Percentiles rank a stretch among this genome's conserved stretches.
Evolutionary conservation across 2,888 invertebrate genomes (phyloP).

Genomic region (Arge pagana): DNA sequence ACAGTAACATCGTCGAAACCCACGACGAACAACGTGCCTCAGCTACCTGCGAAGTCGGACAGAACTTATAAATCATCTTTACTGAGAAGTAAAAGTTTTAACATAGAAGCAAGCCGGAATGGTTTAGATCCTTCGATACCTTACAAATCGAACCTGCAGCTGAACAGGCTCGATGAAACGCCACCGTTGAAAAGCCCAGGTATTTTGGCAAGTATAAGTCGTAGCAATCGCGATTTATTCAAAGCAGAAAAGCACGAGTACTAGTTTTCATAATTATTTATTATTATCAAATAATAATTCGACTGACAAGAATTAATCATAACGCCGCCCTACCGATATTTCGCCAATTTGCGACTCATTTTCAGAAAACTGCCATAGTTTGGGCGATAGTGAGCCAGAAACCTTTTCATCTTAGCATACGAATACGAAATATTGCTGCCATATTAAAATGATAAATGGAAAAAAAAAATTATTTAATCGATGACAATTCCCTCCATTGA

Average conservation of each 20-base stretch:
- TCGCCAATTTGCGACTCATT: no score
- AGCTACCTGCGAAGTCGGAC: slow-evolving; percentile 69
- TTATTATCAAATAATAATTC: slow-evolving; percentile 6
- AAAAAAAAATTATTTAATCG: no score
- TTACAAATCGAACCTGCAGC: slow-evolving; percentile 79
- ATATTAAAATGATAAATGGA: no score
- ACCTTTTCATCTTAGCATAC: no score
- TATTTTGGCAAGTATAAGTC: slow-evolving; percentile 82
- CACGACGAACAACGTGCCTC: slow-evolving; percentile 32
- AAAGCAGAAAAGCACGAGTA: slow-evolving; percentile 60
- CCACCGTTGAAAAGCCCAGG: slow-evolving; percentile 83
- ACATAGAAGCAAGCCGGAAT: slow-evolving; percentile 71
- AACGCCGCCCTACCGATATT: no score
- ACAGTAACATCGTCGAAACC: slow-evolving; percentile 45
- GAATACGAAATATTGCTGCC: no score
- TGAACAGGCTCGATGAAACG: slow-evolving; percentile 72
- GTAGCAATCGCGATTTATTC: slow-evolving; percentile 79
- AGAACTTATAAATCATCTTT: slow-evolving; percentile 75
- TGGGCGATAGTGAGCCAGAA: no score
- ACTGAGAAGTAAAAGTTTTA: slow-evolving; percentile 83
- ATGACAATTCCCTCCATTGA: no score
- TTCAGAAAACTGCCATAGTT: no score
- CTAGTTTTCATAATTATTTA: slow-evolving; percentile 30
- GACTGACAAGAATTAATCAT: neutral
- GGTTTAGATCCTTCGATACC: slow-evolving; percentile 54